Evolutionary conservation across 2,797 vertebrate species (phyloP), one percentile per base, ranked within the genome.

Genomic region (Allobates femoralis): DNA sequence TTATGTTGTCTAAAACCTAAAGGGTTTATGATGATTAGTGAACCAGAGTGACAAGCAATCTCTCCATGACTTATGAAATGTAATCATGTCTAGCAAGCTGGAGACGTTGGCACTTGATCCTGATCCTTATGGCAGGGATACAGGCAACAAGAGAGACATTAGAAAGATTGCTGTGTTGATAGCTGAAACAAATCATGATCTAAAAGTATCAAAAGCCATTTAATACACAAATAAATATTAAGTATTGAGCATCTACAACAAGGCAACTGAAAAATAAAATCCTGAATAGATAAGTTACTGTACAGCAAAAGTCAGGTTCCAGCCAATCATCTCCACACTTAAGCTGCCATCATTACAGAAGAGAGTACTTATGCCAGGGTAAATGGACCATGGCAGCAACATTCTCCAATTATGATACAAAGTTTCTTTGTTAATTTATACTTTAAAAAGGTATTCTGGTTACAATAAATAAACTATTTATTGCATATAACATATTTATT

Each of bases 11-110:
- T 53, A 66, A 53, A 67, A 74, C 46, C 32, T 69, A 82, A 86
- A 83, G 75, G 80, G 81, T 73, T 83, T 79, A 53, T 87, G 30
- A 87, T 80, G 86, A 87, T 84, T 80, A 84, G 81, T 84, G 76
- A 87, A 55, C 26, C 64, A 37, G 53, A 84, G 21, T 73, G 86
- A 87, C 82, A 80, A 78, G 86, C 81, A 87, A 84, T 84, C 76
- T 84, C 66, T 60, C 37, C 30, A 41, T 73, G 86, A 87, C 76
- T 80, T 84, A 84, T 75, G 76, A 79, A 87, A 87, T 80, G 67
- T 84, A 87, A 87, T 79, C 76, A 80, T 84, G 82, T 76, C 86
- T 84, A 34, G 64, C 86, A 79, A 66, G 55, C 75, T 28, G 67
- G 46, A 78, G 67, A 73, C 58, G 46, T 28, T 46, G 64, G 66